Base-by-base conservation (phyloP, 2,888 invertebrate species). In the Chymomyza amoena region DNA sequence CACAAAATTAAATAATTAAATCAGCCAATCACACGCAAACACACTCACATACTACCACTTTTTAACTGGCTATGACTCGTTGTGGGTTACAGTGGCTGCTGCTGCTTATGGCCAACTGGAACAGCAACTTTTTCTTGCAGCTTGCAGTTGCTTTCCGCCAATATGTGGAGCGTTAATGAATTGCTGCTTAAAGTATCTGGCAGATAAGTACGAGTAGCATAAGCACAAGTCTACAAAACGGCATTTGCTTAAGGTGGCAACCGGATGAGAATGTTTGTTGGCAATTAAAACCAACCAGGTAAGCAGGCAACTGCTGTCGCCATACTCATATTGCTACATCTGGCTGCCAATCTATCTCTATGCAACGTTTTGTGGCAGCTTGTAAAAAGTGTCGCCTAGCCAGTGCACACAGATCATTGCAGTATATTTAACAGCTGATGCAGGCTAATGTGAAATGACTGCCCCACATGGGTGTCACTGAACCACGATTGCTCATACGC, bases 1-100 rank as follows among this genome's bases (percentile, higher is more conserved):
- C 75, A 83, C 83, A 81, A 83, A 87, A 85, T 85, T 87, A 85
- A 85, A 85, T 85, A 87, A 85, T 85, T 85, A 85, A 84, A 79
- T 71, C 81, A 74, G 73, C 75, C 78, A 61, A 18, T 10, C 60
- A 50, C 61, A 45, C 57, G 10, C 60, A 68, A 52, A 45, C 45
- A 61, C 18, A 66, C 18, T 52, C 54, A 39, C 45, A 56, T 52
- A 65, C 50, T 51, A 52, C 25, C 15, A 54, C 52, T 59, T 65
- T 56, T 62, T 69, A 10, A 32, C 51, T 61, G 67, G 64, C 67
- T 64, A 70, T 59, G 59, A 67, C 61, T 67, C 56, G 64, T 52
- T 77, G 77, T 64, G 72, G 69, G 64, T 64, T 77, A 62, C 74
- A 66, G 61, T 66, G 69, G 39, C 39, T 45, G 39, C 61, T 64